Conservation (phyloP, 2,797 vertebrate species). For the Cynodonichthys magdalenae region DNA sequence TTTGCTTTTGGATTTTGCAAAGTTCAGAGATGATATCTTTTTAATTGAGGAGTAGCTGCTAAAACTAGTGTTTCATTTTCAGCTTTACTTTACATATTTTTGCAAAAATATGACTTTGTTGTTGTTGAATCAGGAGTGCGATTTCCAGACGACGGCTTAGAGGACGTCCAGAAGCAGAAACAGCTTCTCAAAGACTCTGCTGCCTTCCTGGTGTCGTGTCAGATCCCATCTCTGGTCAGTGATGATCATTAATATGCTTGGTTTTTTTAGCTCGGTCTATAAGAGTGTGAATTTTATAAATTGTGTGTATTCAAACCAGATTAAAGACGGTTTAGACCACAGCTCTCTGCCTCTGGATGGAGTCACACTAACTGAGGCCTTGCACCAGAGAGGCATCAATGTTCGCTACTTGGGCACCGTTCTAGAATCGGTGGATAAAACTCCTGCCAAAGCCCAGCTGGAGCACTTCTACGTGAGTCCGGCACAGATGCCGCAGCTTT, state of each 20-base stretch:
- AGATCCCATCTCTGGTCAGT: conserved; percentile 96
- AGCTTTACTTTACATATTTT: too few relatives aligned
- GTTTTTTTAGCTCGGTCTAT: neutral
- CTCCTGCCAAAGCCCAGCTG: conserved; percentile 87
- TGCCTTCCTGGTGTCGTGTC: conserved; percentile 93
- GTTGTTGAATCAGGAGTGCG: conserved; percentile 85
- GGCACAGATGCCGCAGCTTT: too few relatives aligned
- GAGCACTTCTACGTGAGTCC: conserved; percentile 92
- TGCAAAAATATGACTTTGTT: conserved; percentile 8
- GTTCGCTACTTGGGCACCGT: conserved; percentile 94
- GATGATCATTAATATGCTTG: neutral
- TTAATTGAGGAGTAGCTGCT: too few relatives aligned
- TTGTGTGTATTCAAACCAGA: conserved; percentile 71
- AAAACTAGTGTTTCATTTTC: too few relatives aligned
- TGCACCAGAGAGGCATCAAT: conserved; percentile 97
- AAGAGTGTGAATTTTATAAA: neutral
- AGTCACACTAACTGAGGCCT: conserved; percentile 90
- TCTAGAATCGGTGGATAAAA: conserved; percentile 88
- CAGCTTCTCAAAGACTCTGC: conserved; percentile 94
- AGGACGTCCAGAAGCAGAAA: conserved; percentile 94
- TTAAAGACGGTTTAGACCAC: conserved; percentile 97
- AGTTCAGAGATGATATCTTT: too few relatives aligned
- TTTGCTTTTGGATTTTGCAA: too few relatives aligned
- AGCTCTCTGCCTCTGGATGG: conserved; percentile 95
- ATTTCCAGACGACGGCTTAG: conserved; percentile 87